phyloP scores from a whole-genome alignment of 2,113 vertebrate genomes.

The Thermophis baileyi region DNA sequence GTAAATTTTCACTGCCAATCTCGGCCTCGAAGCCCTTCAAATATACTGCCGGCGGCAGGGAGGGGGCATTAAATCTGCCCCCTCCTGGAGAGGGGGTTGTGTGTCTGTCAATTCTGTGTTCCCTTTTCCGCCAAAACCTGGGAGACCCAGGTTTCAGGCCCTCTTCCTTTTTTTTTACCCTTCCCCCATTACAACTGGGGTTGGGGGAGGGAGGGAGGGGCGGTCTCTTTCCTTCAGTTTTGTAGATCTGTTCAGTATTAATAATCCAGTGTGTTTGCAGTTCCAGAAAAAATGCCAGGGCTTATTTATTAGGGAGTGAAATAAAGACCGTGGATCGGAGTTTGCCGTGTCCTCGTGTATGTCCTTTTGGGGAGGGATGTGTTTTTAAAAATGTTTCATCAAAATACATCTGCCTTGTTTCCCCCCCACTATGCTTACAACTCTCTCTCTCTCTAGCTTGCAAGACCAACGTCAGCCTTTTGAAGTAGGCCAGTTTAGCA shows the following conservation, averaged over 20 bases:
- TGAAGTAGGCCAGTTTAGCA: too few species aligned
- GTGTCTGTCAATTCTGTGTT: background rate
- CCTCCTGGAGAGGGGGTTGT: conserved; percentile 25
- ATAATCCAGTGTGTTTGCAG: conserved; percentile 4
- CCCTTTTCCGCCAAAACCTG: background rate
- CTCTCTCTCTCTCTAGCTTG: background rate
- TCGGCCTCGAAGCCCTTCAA: background rate
- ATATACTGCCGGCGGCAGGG: background rate
- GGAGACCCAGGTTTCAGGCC: background rate
- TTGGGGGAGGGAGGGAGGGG: background rate
- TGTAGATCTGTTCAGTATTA: conserved; percentile 29
- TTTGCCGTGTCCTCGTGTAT: background rate
- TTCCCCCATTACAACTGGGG: background rate
- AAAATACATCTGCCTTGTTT: background rate
- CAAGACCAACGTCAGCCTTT: background rate
- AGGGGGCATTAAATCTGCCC: background rate
- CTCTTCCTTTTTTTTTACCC: background rate
- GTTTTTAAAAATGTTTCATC: background rate
- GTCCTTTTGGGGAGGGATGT: background rate
- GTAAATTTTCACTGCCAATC: conserved; percentile 13
- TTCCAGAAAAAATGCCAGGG: background rate
- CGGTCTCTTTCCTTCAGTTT: background rate
- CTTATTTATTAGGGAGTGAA: conserved; percentile 25
- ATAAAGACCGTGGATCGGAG: conserved; percentile 26
- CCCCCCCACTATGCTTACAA: too few species aligned